A percentile compares a stretch with the other conserved stretches of the same genome.
Evolutionary conservation across 2,797 vertebrate genomes (phyloP).

Genomic region (Muscicapa striata): DNA sequence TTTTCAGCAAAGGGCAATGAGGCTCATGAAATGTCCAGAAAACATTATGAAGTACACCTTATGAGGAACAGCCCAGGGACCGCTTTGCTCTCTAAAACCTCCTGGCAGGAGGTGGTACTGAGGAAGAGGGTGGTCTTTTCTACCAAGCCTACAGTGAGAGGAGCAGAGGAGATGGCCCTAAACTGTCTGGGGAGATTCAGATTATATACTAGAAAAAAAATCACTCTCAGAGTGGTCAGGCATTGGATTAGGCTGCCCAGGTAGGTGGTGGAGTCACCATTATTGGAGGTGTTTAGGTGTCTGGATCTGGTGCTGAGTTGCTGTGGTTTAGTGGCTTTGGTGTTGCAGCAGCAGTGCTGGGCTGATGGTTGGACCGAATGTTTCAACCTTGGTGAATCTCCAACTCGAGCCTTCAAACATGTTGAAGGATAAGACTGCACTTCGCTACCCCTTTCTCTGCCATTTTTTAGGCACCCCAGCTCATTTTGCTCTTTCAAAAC

Average conservation of each 20-base stretch:
- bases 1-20: not conserved
- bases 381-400: not conserved
- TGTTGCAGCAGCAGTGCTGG: not conserved
- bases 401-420: not conserved
- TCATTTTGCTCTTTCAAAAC: not conserved
- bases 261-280: not conserved
- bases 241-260: not conserved
- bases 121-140: not conserved
- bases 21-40: not conserved
- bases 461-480: accelerated
- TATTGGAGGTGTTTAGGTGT: not conserved
- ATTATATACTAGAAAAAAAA: not conserved
- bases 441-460: not conserved
- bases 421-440: accelerated
- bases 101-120: not conserved
- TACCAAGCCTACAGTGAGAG: not conserved
- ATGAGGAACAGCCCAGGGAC: not conserved
- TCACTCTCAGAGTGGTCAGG: not conserved
- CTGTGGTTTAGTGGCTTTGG: not conserved
- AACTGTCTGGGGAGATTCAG: not conserved
- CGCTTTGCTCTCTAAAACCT: not conserved
- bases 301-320: not conserved
- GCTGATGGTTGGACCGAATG: not conserved
- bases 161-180: not conserved
- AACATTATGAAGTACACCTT: not conserved